phyloP scores from a whole-genome alignment of 2,797 vertebrate species.

The Epinephelus malabaricus region DNA sequence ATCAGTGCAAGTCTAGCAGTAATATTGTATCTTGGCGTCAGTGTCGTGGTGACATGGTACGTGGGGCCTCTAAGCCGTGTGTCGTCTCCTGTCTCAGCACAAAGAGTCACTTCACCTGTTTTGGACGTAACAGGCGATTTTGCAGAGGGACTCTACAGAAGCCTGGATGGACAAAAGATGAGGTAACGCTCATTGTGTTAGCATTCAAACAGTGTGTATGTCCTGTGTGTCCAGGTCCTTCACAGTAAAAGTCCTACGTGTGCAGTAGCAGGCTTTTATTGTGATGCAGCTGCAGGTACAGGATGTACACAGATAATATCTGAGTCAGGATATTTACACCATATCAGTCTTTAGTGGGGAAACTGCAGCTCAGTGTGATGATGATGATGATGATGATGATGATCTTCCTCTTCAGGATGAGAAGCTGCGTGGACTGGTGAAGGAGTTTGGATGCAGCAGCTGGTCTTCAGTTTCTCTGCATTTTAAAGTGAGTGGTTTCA shows the following conservation, averaged over 20 bases:
- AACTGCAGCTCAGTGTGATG: too few relatives aligned
- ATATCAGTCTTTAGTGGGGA: too few relatives aligned
- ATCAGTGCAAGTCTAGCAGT: too few relatives aligned
- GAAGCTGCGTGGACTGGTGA: constrained; percentile 91
- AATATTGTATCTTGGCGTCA: too few relatives aligned
- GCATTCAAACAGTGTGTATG: not conserved
- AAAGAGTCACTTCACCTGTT: constrained; percentile 15
- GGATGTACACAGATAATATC: too few relatives aligned
- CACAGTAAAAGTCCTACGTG: too few relatives aligned
- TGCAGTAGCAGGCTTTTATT: too few relatives aligned
- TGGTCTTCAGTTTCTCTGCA: constrained; percentile 91
- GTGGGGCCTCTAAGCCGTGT: not conserved
- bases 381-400: not conserved
- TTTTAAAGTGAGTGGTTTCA: constrained; percentile 54
- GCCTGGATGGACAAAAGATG: constrained; percentile 61
- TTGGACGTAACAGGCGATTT: constrained; percentile 8
- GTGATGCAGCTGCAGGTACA: too few relatives aligned
- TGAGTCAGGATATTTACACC: too few relatives aligned
- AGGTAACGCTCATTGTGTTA: constrained; percentile 41
- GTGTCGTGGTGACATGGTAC: too few relatives aligned
- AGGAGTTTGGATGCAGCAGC: constrained; percentile 92
- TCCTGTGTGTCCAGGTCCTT: not conserved
- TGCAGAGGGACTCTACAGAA: constrained; percentile 47
- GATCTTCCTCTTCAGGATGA: constrained; percentile 87
- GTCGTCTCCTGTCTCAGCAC: constrained; percentile 31